phyloP scores from a whole-genome alignment of 2,888 invertebrate genomes.

The Chymomyza amoena region DNA sequence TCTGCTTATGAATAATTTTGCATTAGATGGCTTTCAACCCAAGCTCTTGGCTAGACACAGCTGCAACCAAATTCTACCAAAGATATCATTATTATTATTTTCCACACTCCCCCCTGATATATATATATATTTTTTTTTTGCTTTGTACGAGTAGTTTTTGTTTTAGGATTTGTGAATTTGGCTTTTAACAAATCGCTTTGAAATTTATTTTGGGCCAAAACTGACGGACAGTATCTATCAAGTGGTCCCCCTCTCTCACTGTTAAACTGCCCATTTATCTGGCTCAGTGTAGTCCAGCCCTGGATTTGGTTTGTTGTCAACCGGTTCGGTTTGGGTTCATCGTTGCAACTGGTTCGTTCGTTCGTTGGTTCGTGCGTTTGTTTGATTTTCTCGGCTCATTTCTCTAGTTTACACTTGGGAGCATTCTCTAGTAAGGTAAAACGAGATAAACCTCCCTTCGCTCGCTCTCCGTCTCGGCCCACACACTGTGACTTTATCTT shows the following conservation, averaged over 20 bases:
- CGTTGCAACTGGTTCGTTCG: neutral
- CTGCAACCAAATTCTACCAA: constrained; percentile 22
- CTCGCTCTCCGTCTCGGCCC: neutral
- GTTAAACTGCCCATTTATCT: constrained; percentile 46
- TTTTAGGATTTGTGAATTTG: constrained; percentile 10
- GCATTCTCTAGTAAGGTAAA: neutral
- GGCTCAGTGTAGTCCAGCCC: constrained; percentile 45
- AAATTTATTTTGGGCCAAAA: constrained; percentile 44
- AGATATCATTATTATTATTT: constrained; percentile 5
- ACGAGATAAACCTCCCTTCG: neutral
- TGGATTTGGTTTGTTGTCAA: constrained; percentile 1
- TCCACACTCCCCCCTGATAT: constrained; percentile 32
- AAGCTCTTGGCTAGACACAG: constrained; percentile 15
- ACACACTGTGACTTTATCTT: neutral
- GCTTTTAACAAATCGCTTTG: constrained; percentile 63
- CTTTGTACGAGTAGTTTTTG: constrained; percentile 1
- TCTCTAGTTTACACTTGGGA: constrained; percentile 8
- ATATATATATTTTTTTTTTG: too few species aligned
- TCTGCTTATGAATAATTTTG: constrained; percentile 58
- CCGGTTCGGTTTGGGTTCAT: constrained; percentile 3
- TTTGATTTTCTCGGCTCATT: neutral
- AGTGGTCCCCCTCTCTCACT: neutral
- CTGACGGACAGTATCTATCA: constrained; percentile 26
- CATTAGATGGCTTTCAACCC: constrained; percentile 46
- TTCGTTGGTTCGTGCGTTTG: neutral